Conservation (phyloP, 2,797 vertebrate species). For the Macrochelys suwanniensis region DNA sequence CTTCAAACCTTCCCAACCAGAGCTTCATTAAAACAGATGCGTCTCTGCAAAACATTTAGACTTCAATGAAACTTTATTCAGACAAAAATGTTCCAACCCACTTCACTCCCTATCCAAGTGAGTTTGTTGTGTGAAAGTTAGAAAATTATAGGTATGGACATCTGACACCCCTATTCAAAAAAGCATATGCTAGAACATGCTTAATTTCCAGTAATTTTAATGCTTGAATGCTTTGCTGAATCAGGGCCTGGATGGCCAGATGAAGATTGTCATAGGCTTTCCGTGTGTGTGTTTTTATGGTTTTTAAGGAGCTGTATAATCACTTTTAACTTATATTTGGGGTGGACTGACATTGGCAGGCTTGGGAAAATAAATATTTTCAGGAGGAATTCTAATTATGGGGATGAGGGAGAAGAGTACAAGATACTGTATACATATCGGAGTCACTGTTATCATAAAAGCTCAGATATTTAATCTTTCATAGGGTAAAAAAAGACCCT, state of each 20-base stretch:
- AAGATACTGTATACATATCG: neutral
- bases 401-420: neutral
- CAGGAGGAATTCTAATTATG: neutral
- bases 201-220: neutral
- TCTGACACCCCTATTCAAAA: neutral
- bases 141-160: neutral
- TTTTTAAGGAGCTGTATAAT: neutral
- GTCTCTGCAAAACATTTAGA: constrained; percentile 3
- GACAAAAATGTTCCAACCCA: neutral
- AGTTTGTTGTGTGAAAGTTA: neutral
- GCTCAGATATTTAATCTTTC: neutral
- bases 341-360: neutral
- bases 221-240: neutral
- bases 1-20: neutral
- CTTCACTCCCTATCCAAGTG: neutral
- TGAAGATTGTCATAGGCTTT: neutral
- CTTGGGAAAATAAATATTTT: neutral
- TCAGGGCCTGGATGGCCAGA: neutral
- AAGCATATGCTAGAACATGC: neutral
- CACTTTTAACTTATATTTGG: neutral
- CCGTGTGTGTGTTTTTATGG: neutral
- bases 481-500: neutral
- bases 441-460: neutral
- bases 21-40: neutral
- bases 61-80: neutral